Percentiles rank a stretch among this genome's conserved stretches.
These are phyloP conservation scores for Brachypodius melanocephalos DNA, from an alignment of 2,113 vertebrate genomes.

Conservation along the genomic window DNA sequence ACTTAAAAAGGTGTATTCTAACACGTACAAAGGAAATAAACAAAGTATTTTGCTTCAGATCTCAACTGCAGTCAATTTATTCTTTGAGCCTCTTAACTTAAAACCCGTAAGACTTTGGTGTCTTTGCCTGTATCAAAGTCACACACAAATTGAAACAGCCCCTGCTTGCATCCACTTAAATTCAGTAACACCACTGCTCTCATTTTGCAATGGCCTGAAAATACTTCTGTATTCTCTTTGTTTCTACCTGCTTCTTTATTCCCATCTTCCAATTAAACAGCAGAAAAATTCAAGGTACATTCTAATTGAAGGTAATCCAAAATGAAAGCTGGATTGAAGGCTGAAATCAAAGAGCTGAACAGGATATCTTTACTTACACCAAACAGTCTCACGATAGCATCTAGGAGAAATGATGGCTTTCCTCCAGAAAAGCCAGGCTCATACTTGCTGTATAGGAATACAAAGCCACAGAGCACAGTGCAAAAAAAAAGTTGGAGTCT, in stretches of 20 bases:
- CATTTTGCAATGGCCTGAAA: slow-evolving; percentile 1
- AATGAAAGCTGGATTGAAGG: slow-evolving; percentile 11
- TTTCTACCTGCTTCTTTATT: slow-evolving; percentile 20
- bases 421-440: neutral
- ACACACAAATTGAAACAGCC: neutral
- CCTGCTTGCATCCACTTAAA: neutral
- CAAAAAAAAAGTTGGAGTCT: neutral
- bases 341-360: slow-evolving; percentile 11
- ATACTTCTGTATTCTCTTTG: slow-evolving; percentile 26
- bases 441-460: neutral
- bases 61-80: slow-evolving; percentile 36
- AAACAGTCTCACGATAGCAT: neutral
- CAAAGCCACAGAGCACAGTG: neutral
- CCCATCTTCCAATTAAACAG: neutral
- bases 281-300: neutral
- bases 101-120: neutral
- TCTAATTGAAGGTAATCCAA: slow-evolving; percentile 24
- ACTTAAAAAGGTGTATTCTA: slow-evolving; percentile 4
- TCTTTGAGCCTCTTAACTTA: slow-evolving; percentile 31
- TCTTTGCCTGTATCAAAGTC: slow-evolving; percentile 23
- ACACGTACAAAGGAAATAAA: slow-evolving; percentile 9
- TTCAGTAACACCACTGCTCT: neutral
- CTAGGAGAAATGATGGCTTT: neutral
- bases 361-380: neutral
- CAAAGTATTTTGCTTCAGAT: slow-evolving; percentile 43